Percentiles rank a stretch among this genome's conserved stretches.
These are phyloP conservation scores for Molossus alvarezi DNA, from an alignment of 2,797 vertebrate species.

Conservation along the genomic window DNA sequence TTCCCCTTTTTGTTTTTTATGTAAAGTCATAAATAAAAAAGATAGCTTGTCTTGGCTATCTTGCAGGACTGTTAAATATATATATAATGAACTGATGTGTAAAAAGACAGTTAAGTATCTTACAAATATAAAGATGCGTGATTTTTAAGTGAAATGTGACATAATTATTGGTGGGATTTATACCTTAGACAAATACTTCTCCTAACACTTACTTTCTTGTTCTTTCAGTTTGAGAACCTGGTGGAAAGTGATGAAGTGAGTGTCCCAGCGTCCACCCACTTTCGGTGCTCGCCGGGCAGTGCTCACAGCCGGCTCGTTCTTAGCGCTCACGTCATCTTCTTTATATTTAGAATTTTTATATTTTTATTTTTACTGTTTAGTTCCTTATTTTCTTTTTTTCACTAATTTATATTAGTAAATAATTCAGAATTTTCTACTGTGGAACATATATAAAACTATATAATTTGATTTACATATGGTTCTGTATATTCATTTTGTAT, in stretches of 20 bases:
- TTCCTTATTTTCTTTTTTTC: constrained; percentile 59
- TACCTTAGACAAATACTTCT: neutral
- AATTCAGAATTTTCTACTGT: constrained; percentile 23
- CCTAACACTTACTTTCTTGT: constrained; percentile 72
- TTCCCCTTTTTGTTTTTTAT: constrained; percentile 44
- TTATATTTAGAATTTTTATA: constrained; percentile 44
- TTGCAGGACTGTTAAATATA: constrained; percentile 14
- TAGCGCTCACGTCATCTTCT: neutral
- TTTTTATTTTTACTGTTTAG: constrained; percentile 45
- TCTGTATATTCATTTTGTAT: neutral
- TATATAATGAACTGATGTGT: neutral
- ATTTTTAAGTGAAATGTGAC: constrained; percentile 47
- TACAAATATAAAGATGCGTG: constrained; percentile 36
- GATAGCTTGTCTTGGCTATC: neutral
- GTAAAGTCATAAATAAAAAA: constrained; percentile 27
- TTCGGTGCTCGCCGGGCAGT: too few species aligned
- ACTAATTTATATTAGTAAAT: constrained; percentile 40
- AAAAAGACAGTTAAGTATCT: constrained; percentile 5
- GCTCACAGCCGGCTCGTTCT: neutral
- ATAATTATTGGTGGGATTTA: neutral
- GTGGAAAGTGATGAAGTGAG: constrained; percentile 99
- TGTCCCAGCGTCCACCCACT: constrained; percentile 32
- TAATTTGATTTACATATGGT: neutral
- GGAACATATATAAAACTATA: neutral
- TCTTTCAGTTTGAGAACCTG: constrained; percentile 98